Percentiles rank a stretch among this genome's conserved stretches.
phyloP scores from a whole-genome alignment of 2,797 vertebrate genomes.

The Pantherophis alleghaniensis region DNA sequence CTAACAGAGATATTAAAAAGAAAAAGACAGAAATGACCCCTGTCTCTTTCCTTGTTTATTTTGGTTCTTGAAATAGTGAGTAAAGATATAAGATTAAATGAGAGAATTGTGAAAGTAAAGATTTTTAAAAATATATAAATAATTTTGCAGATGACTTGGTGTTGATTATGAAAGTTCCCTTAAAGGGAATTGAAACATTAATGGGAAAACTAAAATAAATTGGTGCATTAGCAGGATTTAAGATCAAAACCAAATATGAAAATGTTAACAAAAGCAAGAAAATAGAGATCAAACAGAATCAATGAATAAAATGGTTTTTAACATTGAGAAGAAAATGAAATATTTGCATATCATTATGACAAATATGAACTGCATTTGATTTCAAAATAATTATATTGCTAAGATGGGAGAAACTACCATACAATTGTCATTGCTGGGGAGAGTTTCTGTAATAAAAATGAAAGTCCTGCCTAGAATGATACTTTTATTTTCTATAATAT shows the following conservation, averaged over 20 bases:
- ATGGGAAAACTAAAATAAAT: neutral
- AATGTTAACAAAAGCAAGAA: neutral
- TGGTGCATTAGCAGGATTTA: neutral
- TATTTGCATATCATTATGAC: neutral
- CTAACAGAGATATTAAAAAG: neutral
- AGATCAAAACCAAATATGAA: neutral
- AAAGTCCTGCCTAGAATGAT: neutral
- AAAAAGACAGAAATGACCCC: neutral
- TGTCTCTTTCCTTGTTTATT: neutral
- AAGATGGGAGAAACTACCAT: neutral
- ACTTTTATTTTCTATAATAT: neutral
- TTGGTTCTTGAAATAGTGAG: neutral
- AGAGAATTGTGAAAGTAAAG: neutral
- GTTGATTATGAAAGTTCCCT: neutral
- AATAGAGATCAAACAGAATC: neutral
- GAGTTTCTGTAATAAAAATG: neutral
- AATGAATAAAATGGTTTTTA: neutral
- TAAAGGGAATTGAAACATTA: neutral
- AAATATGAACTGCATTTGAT: neutral
- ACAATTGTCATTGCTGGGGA: neutral
- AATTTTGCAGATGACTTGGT: neutral
- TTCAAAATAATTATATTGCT: neutral
- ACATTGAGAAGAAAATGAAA: neutral
- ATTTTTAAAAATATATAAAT: too few relatives aligned
- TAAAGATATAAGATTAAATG: neutral